A percentile compares a stretch with the other conserved stretches of the same genome.
phyloP scores from a whole-genome alignment of 1,140 invertebrate genomes.

The Aphis gossypii region DNA sequence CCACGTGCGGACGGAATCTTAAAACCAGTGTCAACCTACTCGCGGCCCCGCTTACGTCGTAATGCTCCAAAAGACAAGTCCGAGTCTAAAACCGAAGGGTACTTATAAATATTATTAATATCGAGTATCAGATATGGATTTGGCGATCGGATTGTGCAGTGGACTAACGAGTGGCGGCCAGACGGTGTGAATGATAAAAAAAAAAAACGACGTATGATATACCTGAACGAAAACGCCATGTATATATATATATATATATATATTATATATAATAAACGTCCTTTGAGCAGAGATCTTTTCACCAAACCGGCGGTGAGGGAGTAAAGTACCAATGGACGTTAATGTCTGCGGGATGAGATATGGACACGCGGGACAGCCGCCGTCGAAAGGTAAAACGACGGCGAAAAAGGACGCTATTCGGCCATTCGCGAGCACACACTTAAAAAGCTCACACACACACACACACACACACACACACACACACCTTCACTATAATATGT shows the following conservation, averaged over 20 bases:
- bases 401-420: not conserved
- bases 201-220: not conserved
- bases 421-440: not conserved
- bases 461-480: not conserved
- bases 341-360: conserved; percentile 9
- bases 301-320: not conserved
- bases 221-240: not conserved
- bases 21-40: too few relatives aligned
- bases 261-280: not conserved
- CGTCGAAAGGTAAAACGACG: not conserved
- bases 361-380: not conserved
- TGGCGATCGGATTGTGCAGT: not conserved
- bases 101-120: not conserved
- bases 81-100: too few relatives aligned
- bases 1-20: too few relatives aligned
- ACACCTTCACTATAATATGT: not conserved
- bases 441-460: not conserved
- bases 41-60: too few relatives aligned
- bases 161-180: not conserved
- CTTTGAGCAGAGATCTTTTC: not conserved
- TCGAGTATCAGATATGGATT: not conserved
- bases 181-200: not conserved
- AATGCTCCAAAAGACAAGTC: too few relatives aligned
- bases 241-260: not conserved
- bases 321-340: conserved; percentile 9